A percentile compares a stretch with the other conserved stretches of the same genome.
Evolutionary conservation across 1,140 invertebrate species (phyloP).

Genomic region (Lepidurus arcticus): DNA sequence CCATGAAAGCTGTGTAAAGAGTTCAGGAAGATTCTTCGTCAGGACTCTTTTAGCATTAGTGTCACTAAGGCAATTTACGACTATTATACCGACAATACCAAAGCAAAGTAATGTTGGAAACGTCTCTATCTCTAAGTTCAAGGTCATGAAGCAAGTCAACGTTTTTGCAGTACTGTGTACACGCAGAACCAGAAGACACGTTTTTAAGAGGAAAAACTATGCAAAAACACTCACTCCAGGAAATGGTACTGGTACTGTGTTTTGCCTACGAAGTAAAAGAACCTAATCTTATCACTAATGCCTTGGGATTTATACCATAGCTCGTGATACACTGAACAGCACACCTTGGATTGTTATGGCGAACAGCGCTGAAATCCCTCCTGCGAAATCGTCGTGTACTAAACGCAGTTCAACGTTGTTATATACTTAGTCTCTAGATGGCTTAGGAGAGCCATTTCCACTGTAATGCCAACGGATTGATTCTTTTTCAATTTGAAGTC

Average conservation of each 20-base stretch:
- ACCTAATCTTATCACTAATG: not conserved
- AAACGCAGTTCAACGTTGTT: not conserved
- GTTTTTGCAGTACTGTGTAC: too few relatives aligned
- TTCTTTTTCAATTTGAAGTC: not conserved
- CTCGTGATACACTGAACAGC: not conserved
- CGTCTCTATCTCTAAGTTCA: not conserved
- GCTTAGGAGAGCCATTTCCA: not conserved
- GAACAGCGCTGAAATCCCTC: not conserved
- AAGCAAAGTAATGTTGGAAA: not conserved
- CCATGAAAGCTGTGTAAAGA: too few relatives aligned
- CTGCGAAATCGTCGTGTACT: not conserved
- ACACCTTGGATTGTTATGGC: slow-evolving; percentile 14
- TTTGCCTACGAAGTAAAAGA: not conserved
- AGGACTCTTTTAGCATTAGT: too few relatives aligned
- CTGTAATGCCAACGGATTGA: not conserved
- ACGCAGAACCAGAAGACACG: too few relatives aligned
- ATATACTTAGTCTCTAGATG: not conserved
- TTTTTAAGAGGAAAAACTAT: not conserved
- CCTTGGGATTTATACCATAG: not conserved
- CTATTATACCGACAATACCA: not conserved
- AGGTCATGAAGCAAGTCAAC: not conserved
- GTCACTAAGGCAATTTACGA: too few relatives aligned
- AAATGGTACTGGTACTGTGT: not conserved
- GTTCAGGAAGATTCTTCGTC: too few relatives aligned
- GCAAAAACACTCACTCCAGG: not conserved